A percentile compares a stretch with the other conserved stretches of the same genome.
Conservation (phyloP, 2,113 vertebrate species). For the Leiothrix lutea region DNA sequence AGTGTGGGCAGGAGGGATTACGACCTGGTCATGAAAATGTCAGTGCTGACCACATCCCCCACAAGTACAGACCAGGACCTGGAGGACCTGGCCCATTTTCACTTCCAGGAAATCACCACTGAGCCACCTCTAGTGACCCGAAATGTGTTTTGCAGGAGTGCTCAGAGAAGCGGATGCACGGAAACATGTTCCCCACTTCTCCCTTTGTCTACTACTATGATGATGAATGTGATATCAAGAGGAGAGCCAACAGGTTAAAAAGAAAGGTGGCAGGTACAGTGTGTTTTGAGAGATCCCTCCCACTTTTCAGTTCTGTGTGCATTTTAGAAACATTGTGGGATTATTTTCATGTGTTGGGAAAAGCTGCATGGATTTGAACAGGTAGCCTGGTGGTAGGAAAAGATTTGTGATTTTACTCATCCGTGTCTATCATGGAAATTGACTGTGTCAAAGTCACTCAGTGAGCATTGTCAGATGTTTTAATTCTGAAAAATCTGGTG, state of each 20-base stretch:
- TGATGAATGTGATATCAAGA: slow-evolving; percentile 61
- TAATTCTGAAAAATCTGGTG: not conserved
- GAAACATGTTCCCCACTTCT: slow-evolving; percentile 65
- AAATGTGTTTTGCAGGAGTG: slow-evolving; percentile 77
- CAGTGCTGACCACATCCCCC: not conserved
- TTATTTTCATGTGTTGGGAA: not conserved
- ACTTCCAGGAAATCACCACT: not conserved
- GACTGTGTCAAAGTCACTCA: not conserved
- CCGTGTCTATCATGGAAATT: not conserved
- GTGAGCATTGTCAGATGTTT: not conserved
- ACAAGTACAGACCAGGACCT: not conserved
- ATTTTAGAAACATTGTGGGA: not conserved
- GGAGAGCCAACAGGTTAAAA: slow-evolving; percentile 62
- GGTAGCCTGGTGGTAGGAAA: not conserved
- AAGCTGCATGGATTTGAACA: not conserved
- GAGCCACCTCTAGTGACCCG: not conserved
- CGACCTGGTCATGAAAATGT: not conserved
- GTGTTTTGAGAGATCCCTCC: not conserved
- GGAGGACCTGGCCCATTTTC: not conserved
- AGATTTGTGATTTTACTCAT: not conserved
- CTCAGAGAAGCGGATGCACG: slow-evolving; percentile 70
- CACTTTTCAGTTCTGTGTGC: not conserved
- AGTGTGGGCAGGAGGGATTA: too few relatives aligned
- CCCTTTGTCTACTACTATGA: slow-evolving; percentile 78
- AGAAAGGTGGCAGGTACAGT: slow-evolving; percentile 74